Conservation (phyloP, 2,888 invertebrate species). For the Hirtodrosophila histrioides region DNA sequence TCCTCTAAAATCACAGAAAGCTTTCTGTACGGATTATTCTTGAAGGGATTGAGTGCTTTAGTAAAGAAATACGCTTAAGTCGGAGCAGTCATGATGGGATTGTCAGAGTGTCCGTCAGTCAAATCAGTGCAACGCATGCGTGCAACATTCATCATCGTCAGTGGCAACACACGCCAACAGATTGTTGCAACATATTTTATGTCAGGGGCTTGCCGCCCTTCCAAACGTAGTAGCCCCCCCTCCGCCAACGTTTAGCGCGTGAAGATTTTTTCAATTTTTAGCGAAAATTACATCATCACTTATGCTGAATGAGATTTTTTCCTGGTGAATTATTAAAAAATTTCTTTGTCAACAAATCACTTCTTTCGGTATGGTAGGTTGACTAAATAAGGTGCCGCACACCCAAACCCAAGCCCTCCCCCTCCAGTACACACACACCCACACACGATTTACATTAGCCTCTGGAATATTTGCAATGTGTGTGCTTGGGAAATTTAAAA, state of each 20-base stretch:
- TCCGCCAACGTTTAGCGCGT: constrained; percentile 32
- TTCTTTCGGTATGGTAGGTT: constrained; percentile 46
- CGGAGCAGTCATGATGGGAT: constrained; percentile 39
- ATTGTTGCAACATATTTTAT: constrained; percentile 79
- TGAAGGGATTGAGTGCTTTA: constrained; percentile 2
- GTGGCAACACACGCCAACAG: constrained; percentile 64
- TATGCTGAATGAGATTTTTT: constrained; percentile 74
- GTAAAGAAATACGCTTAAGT: constrained; percentile 4
- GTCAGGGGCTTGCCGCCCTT: constrained; percentile 19
- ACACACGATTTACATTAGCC: constrained; percentile 72
- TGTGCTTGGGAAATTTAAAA: constrained; percentile 68
- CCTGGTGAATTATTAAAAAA: constrained; percentile 79
- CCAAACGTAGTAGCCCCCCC: too few relatives aligned
- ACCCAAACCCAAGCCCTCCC: not conserved
- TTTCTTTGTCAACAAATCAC: constrained; percentile 82
- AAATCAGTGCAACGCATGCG: constrained; percentile 76
- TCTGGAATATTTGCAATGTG: constrained; percentile 33
- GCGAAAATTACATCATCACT: constrained; percentile 79
- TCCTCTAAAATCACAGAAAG: too few relatives aligned
- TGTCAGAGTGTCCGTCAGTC: constrained; percentile 47
- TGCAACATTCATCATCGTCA: constrained; percentile 79
- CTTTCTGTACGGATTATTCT: not conserved
- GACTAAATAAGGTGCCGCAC: constrained; percentile 69
- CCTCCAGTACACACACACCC: not conserved
- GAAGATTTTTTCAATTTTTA: constrained; percentile 76